These are phyloP conservation scores for Tachuris rubrigastra DNA, from an alignment of 2,113 vertebrate species.

Conservation along the genomic window DNA sequence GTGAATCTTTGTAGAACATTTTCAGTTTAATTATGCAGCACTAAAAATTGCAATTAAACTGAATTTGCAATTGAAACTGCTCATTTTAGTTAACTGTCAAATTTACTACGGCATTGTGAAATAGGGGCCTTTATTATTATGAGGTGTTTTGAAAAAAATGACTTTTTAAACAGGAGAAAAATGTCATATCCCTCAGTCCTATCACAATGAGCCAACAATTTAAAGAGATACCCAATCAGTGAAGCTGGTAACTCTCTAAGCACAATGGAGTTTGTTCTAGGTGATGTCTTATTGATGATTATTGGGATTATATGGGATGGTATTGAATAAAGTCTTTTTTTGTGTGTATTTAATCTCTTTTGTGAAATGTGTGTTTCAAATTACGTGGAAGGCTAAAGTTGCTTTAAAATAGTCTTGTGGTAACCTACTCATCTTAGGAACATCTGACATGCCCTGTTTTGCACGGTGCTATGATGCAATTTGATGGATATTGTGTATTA, in stretches of 20 bases:
- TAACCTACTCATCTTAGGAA: background rate
- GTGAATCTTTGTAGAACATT: slow-evolving; percentile 33
- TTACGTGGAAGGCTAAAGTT: background rate
- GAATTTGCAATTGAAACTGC: slow-evolving; percentile 63
- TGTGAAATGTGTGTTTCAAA: background rate
- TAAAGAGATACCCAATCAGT: background rate
- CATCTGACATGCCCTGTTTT: slow-evolving; percentile 23
- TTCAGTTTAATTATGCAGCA: slow-evolving; percentile 66
- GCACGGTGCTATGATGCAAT: background rate
- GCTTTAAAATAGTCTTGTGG: background rate
- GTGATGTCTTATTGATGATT: background rate
- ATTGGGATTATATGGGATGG: too few species aligned
- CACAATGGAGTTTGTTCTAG: background rate
- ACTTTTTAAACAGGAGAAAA: background rate
- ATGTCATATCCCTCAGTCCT: background rate
- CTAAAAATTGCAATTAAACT: slow-evolving; percentile 68
- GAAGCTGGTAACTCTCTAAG: background rate
- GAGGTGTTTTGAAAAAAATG: slow-evolving; percentile 33
- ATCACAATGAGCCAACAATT: background rate
- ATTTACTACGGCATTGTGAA: slow-evolving; percentile 28
- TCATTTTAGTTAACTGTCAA: slow-evolving; percentile 68
- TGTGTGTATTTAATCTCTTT: background rate
- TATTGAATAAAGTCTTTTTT: background rate
- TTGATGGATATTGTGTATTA: slow-evolving; percentile 53
- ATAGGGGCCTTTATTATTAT: slow-evolving; percentile 40